These are phyloP conservation scores for Zygothrica quintamaculata DNA, from an alignment of 2,888 invertebrate species.

Conservation along the genomic window DNA sequence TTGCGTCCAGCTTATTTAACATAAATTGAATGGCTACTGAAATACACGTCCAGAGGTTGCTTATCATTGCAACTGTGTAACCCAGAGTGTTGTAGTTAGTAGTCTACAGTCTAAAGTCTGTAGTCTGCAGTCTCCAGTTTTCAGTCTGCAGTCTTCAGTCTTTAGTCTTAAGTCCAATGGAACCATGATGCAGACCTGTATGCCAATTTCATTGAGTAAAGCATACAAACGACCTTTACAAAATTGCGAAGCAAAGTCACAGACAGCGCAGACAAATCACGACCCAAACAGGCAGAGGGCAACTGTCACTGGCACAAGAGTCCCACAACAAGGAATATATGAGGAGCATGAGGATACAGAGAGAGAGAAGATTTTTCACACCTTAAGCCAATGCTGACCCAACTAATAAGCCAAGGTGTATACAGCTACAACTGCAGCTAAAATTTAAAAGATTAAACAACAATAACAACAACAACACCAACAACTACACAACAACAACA, in stretches of 20 bases:
- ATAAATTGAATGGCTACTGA: slow-evolving; percentile 82
- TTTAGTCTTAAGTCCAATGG: too few species aligned
- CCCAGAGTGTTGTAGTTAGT: too few species aligned
- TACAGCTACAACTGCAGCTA: slow-evolving; percentile 50
- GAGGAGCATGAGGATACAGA: slow-evolving; percentile 1
- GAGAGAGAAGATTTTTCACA: slow-evolving; percentile 57
- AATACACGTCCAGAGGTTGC: slow-evolving; percentile 67
- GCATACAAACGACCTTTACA: slow-evolving; percentile 73
- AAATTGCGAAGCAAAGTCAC: slow-evolving; percentile 32
- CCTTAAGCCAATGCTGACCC: slow-evolving; percentile 69
- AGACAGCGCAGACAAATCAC: slow-evolving; percentile 71
- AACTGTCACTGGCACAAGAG: slow-evolving; percentile 49
- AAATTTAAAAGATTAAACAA: slow-evolving; percentile 45
- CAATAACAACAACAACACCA: slow-evolving; percentile 28
- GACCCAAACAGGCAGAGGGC: slow-evolving; percentile 62
- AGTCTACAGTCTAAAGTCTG: background rate
- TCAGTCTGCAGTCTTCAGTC: slow-evolving; percentile 7
- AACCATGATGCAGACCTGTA: slow-evolving; percentile 15
- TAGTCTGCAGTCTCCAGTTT: background rate
- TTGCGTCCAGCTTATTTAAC: slow-evolving; percentile 79
- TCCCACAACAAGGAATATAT: slow-evolving; percentile 20
- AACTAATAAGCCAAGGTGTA: slow-evolving; percentile 66
- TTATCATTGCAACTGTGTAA: slow-evolving; percentile 39
- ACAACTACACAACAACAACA: slow-evolving; percentile 27
- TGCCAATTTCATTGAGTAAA: slow-evolving; percentile 73